Evolutionary conservation across 2,113 vertebrate genomes (phyloP).

Genomic region (Poeciliopsis occidentalis): DNA sequence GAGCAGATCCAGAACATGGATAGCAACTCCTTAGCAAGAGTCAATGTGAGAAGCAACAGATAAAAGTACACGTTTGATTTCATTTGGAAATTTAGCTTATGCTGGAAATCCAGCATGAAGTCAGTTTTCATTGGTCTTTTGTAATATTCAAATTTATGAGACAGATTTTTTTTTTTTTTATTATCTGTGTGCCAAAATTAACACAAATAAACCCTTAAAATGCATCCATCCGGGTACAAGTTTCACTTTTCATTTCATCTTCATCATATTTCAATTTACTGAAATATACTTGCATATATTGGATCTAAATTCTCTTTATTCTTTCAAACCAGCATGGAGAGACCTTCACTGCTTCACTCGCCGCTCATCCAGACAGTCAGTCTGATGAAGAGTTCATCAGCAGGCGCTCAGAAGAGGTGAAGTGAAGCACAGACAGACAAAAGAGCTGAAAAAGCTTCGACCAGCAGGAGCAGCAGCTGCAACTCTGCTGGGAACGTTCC

Average conservation of each 20-base stretch:
- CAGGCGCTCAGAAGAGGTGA: background rate
- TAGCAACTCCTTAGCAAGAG: background rate
- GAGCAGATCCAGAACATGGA: background rate
- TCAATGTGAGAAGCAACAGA: background rate
- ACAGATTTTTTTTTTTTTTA: background rate
- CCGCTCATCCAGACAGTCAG: background rate
- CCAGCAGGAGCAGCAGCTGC: background rate
- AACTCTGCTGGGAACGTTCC: conserved; percentile 12
- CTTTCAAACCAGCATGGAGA: background rate
- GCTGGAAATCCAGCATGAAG: background rate
- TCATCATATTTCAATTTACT: background rate
- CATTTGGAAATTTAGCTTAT: background rate
- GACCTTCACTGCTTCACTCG: background rate
- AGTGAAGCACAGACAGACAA: background rate
- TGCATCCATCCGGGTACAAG: background rate
- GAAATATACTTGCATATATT: background rate
- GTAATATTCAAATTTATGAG: background rate
- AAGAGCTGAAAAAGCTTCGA: background rate
- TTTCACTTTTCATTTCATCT: background rate
- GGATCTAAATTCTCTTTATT: background rate
- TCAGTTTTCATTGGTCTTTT: background rate
- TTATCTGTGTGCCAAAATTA: background rate
- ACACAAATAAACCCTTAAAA: background rate
- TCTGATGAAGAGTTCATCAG: background rate
- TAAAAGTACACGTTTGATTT: background rate